Base-by-base conservation (phyloP, 2,113 vertebrate species). In the Pterocles orientalis region DNA sequence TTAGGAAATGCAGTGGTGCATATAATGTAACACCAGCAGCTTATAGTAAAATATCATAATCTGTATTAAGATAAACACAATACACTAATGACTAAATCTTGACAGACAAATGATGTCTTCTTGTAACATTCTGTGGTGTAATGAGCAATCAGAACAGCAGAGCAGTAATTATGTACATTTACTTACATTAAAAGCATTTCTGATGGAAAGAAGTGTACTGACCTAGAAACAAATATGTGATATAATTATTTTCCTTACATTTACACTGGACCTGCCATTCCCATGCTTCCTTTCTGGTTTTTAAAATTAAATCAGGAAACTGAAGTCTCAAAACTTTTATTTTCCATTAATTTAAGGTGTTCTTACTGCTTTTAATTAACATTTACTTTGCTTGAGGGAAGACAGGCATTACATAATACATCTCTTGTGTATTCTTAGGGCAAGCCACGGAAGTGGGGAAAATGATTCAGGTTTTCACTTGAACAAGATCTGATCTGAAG, bases 131-230 rank as follows among this genome's bases (percentile, higher is more conserved):
- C 28, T 69, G 39, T 53, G 20, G 14, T 19, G n/a, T 93, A 96
- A 93, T 57, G 75, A 95, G 80, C 65, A 93, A 88, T 94, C 92
- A 89, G 92, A 93, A 92, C 57, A 90, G 65, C 57, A 71, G 43
- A 94, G 80, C 50, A 56, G 57, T 90, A 96, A 92, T 93, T 96
- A 83, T 7, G 33, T 12, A 79, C 53, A n/a, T 82, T 92, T 84
- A 45, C 72, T 88, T 57, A 70, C 70, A 81, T 50, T 69, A 70
- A 89, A 90, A 94, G 66, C 39, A 9, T 79, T 89, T 85, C 65
- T 62, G 66, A 88, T 18, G 53, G 86, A 79, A 76, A 48, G 36
- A 68, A 92, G 54, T 7, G 34, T 76, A 71, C 3, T 84, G 61
- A 83, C 75, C 66, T 28, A 92, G 36, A 92, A 96, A 91, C 21